Evolutionary conservation across 37 sponge, comb jelly and placozoan genomes (phyloP), one percentile per base, ranked within the genome.

Genomic region (Crambe crambe): DNA sequence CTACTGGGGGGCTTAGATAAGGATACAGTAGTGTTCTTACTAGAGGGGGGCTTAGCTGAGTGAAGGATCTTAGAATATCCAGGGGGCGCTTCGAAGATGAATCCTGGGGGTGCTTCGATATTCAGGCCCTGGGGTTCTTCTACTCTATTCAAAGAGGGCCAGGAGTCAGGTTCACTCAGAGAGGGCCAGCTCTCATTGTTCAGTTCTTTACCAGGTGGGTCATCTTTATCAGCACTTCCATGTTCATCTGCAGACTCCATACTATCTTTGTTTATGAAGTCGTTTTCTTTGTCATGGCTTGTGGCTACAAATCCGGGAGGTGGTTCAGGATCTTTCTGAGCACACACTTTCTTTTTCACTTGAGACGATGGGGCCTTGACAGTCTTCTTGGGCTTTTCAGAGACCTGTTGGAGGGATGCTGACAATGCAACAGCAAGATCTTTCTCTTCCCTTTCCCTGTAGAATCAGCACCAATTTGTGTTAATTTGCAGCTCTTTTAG

Each of bases 221-320:
- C 12, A 12, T 21, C 23, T 41, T 40, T 12, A 1, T 2, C 71
- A 23, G 25, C 63, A 61, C 15, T 20, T 8, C 25, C 63, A 29
- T 61, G 25, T 61, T 70, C 15, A 2, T 47, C 51, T 47, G 10
- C 51, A 47, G 35, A 1, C 10, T 3, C 30, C n/a, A 12, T 72
- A 22, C 54, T 72, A 18, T 47, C 73, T 3, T 29, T 47, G 42
- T 44, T 40, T 42, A 17, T 41, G 37, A 21, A 17, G 70, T 68
- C 39, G 36, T 31, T 10, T 9, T n/a, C 39, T 8, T 21, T 32
- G 25, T 36, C 20, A 10, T 25, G 39, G 37, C 39, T 30, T 37
- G 38, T 8, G 39, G 20, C 37, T 10, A 31, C 56, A 73, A 60
- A 76, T 26, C 76, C 76, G 40, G 76, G 76, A 60, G 62, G 62